phyloP scores from a whole-genome alignment of 2,797 vertebrate genomes.

The Urocyon cinereoargenteus region DNA sequence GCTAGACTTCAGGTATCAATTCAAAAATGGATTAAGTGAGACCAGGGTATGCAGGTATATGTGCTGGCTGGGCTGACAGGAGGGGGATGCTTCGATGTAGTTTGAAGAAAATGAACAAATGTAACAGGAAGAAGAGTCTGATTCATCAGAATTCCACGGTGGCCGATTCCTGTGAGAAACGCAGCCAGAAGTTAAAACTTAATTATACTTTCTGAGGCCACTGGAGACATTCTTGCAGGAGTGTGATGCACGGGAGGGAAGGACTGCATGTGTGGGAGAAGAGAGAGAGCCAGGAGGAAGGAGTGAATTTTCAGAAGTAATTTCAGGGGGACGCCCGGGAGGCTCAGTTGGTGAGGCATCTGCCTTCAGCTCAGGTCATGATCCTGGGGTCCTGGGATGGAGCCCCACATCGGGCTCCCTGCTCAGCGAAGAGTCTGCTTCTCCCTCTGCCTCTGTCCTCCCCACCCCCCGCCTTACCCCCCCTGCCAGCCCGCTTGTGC shows the following conservation, averaged over 20 bases:
- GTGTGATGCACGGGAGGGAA: neutral
- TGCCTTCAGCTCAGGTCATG: too few relatives aligned
- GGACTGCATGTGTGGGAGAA: neutral
- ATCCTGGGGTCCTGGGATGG: too few relatives aligned
- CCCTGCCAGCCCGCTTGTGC: too few relatives aligned
- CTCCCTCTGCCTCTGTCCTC: too few relatives aligned
- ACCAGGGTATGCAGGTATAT: accelerated
- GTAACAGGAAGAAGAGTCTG: neutral
- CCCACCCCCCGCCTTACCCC: too few relatives aligned
- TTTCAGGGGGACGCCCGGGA: neutral
- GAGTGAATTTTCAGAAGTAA: neutral
- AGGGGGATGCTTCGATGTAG: accelerated
- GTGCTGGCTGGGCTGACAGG: too few relatives aligned
- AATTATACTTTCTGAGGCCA: conserved; percentile 63
- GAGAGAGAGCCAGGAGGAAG: neutral
- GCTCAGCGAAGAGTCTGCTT: too few relatives aligned
- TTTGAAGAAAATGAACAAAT: neutral
- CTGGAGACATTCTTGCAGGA: neutral
- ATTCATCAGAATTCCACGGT: conserved; percentile 44
- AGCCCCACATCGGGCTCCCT: too few relatives aligned
- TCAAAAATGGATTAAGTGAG: neutral
- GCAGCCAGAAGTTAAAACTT: conserved; percentile 77
- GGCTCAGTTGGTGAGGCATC: too few relatives aligned
- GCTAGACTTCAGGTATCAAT: neutral
- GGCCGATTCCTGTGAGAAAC: conserved; percentile 50